Percentiles rank a stretch among this genome's conserved stretches.
Conservation (phyloP, 2,113 vertebrate genomes). For the Agapornis roseicollis region DNA sequence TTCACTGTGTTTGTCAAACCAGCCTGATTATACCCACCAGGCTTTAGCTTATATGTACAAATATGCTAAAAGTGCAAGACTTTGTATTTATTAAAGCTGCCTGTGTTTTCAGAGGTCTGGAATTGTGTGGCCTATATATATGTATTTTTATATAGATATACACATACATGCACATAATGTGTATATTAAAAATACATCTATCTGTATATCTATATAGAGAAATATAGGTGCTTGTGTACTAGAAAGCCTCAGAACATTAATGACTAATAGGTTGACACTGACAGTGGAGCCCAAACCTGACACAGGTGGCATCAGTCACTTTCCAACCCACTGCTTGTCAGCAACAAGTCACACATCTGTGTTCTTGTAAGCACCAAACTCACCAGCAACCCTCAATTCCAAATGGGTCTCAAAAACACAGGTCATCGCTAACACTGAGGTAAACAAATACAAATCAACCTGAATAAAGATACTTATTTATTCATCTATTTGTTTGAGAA, state of each 20-base stretch:
- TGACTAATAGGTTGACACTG: rapidly evolving
- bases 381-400: not conserved
- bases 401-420: not conserved
- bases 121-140: conserved; percentile 37
- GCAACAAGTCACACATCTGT: not conserved
- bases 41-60: conserved; percentile 71
- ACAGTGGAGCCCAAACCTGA: not conserved
- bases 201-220: not conserved
- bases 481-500: not conserved
- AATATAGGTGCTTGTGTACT: not conserved
- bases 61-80: conserved; percentile 75
- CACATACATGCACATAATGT: not conserved
- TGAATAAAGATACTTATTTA: not conserved
- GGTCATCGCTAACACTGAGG: not conserved
- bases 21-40: conserved; percentile 44
- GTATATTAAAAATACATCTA: not conserved
- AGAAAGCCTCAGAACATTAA: not conserved
- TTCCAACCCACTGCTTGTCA: not conserved
- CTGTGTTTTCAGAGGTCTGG: conserved; percentile 65
- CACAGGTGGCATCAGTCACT: rapidly evolving
- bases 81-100: conserved; percentile 65
- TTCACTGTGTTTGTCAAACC: conserved; percentile 44
- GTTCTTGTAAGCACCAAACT: not conserved
- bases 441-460: conserved; percentile 48
- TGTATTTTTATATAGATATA: conserved; percentile 7